These are phyloP conservation scores for Urocyon cinereoargenteus DNA, from an alignment of 2,797 vertebrate species.

Conservation along the genomic window DNA sequence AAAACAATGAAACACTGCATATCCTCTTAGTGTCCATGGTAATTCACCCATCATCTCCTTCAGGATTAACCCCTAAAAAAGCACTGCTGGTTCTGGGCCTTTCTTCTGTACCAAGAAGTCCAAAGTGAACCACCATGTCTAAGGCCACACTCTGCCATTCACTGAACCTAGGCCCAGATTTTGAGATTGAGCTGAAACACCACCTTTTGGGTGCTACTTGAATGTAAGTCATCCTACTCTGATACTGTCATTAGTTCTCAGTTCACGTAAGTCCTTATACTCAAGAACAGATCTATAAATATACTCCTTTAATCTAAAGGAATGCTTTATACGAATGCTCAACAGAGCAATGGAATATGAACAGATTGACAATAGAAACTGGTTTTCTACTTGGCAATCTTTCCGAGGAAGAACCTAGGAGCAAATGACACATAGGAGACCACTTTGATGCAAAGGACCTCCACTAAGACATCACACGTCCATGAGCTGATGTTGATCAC, in stretches of 20 bases:
- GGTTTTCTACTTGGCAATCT: background rate
- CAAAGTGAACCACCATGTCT: background rate
- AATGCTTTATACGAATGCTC: background rate
- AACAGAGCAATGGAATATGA: background rate
- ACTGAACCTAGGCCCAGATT: background rate
- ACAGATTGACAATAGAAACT: background rate
- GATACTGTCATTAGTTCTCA: background rate
- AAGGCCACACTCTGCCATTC: background rate
- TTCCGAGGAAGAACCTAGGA: background rate
- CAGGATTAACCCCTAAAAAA: background rate
- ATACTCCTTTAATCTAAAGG: background rate
- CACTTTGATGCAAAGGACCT: background rate
- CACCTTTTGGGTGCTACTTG: background rate
- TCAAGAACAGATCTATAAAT: background rate
- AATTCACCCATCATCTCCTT: background rate
- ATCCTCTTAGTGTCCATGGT: background rate
- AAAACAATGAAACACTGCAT: slow-evolving; percentile 57
- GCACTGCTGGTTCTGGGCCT: background rate
- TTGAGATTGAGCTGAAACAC: background rate
- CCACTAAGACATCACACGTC: background rate
- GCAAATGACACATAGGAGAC: background rate
- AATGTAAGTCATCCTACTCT: background rate
- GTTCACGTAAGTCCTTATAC: background rate
- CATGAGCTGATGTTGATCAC: background rate
- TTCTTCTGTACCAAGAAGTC: background rate